Percentiles rank a stretch among this genome's conserved stretches.
phyloP scores from a whole-genome alignment of 2,797 vertebrate species.

The Taenioides sp. region DNA sequence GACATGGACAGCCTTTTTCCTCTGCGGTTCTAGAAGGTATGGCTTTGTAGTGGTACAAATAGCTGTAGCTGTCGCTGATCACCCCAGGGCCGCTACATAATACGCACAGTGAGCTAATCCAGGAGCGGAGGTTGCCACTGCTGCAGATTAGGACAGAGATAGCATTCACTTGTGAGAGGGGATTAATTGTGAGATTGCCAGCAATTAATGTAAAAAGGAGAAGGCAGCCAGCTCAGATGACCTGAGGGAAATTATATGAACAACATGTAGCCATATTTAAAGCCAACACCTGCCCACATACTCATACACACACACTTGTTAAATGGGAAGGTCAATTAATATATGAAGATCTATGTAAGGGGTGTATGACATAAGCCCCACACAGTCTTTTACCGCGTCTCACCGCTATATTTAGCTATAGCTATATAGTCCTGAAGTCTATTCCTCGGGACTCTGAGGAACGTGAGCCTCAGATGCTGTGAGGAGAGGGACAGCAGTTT shows the following conservation, averaged over 20 bases:
- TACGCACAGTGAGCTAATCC: conserved; percentile 54
- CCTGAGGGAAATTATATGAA: conserved; percentile 44
- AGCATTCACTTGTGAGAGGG: conserved; percentile 39
- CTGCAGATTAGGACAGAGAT: conserved; percentile 53
- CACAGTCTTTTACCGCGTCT: neutral
- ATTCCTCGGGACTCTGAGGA: too few species aligned
- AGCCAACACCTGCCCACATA: conserved; percentile 15
- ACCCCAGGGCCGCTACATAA: conserved; percentile 52
- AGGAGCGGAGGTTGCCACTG: conserved; percentile 37
- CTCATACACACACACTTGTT: conserved; percentile 17
- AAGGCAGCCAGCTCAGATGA: conserved; percentile 33
- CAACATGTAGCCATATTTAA: conserved; percentile 26
- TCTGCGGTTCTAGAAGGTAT: conserved; percentile 58
- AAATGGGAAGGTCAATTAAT: conserved; percentile 23
- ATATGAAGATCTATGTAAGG: conserved; percentile 28
- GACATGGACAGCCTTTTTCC: conserved; percentile 50
- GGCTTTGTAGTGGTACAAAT: conserved; percentile 67
- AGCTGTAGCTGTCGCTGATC: conserved; percentile 60
- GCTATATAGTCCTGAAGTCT: too few species aligned
- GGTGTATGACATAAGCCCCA: neutral
- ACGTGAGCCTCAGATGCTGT: conserved; percentile 34
- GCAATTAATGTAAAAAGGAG: conserved; percentile 58
- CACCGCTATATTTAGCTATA: conserved; percentile 29
- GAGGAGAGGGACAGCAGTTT: conserved; percentile 21
- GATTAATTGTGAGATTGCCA: conserved; percentile 51